Conservation (phyloP, 2,888 invertebrate genomes). For the Thelaira solivaga region DNA sequence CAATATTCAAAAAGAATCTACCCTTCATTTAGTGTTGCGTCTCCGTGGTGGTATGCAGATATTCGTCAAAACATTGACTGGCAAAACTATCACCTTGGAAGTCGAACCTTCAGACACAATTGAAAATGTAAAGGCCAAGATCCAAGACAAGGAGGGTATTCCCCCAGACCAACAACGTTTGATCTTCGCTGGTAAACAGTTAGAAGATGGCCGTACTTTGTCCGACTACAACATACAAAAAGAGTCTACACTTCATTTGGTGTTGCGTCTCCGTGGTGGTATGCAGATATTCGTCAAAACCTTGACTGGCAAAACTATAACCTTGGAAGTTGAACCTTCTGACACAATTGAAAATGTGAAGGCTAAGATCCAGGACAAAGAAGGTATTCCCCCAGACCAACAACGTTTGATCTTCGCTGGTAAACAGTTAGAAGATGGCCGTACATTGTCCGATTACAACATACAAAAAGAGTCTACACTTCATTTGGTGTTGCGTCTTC, state of each 20-base stretch:
- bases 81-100: conserved; percentile 64
- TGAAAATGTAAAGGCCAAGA: conserved; percentile 64
- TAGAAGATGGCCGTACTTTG: conserved; percentile 64
- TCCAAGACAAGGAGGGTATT: conserved; percentile 65
- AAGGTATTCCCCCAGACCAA: conserved; percentile 65
- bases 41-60: conserved; percentile 65
- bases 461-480: conserved; percentile 65
- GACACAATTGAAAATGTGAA: conserved; percentile 65
- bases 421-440: conserved; percentile 64
- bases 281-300: conserved; percentile 65
- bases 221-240: conserved; percentile 65
- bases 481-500: conserved; percentile 63
- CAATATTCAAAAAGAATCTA: conserved; percentile 64
- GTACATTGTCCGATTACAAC: conserved; percentile 63
- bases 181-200: conserved; percentile 64
- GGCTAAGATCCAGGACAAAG: conserved; percentile 64
- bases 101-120: conserved; percentile 64
- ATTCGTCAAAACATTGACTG: conserved; percentile 64
- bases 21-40: conserved; percentile 64
- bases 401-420: conserved; percentile 65
- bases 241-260: conserved; percentile 64
- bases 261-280: conserved; percentile 64
- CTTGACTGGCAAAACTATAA: conserved; percentile 64
- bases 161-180: conserved; percentile 66
- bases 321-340: conserved; percentile 63